Evolutionary conservation across 2,888 invertebrate genomes (phyloP), one percentile per base, ranked within the genome.

Genomic region (Mycogona germanica): DNA sequence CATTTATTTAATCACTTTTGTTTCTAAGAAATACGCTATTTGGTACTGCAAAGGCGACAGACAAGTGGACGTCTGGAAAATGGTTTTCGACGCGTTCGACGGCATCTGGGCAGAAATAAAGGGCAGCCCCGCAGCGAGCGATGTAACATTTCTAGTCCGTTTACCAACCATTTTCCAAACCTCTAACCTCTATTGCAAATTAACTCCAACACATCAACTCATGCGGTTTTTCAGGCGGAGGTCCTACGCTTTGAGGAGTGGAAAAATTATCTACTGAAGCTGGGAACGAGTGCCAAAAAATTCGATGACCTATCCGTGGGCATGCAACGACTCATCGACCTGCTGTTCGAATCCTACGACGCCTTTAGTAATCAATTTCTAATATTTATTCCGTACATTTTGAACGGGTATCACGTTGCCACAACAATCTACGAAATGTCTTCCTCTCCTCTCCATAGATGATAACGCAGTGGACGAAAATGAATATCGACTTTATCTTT

Each of bases 401-500:
- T 41, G 17, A 9, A 17, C 42, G 42, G 9, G 17, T 26, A 3
- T n/a, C 12, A 29, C 14, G n/a, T 6, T n/a, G n/a, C n/a, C n/a
- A n/a, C n/a, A n/a, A n/a, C n/a, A n/a, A n/a, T n/a, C n/a, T n/a
- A n/a, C 23, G 28, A 21, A 35, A 32, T 32, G n/a, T 41, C 19
- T 17, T 5, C 38, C 21, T 7, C 5, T 50, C 6, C 21, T n/a
- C 14, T 21, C 2, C n/a, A 3, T 38, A 58, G 58, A 53, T 41
- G 58, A 58, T 30, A 57, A 57, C 23, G 53, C 49, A 9, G 3
- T 58, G 14, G 58, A 58, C 41, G 55, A 51, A 40, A 58, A 58
- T 30, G 58, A 58, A 42, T 58, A 57, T 21, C 44, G 58, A 2
- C 29, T 58, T 21, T 58, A 58, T 26, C 42, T 58, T 19, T 58